A percentile compares a stretch with the other conserved stretches of the same genome.
phyloP scores from a whole-genome alignment of 1,140 invertebrate genomes.

The Brachionus asplanchnoidis region DNA sequence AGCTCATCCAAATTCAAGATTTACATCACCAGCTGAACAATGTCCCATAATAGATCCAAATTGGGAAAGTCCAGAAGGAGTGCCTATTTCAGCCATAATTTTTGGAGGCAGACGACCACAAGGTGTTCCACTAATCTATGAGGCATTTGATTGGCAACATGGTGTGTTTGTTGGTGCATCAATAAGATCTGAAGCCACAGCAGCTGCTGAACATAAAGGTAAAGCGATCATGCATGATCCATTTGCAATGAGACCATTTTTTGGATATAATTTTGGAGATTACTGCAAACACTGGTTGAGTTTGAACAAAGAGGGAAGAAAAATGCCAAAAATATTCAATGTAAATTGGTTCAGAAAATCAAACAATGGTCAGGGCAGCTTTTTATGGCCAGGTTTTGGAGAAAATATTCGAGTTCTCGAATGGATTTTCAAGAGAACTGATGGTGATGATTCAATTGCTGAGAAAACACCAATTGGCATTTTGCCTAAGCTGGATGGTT shows the following conservation, averaged over 20 bases:
- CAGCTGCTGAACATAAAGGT: slow-evolving; percentile 86
- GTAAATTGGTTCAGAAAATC: slow-evolving; percentile 88
- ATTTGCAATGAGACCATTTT: slow-evolving; percentile 91
- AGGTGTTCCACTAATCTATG: slow-evolving; percentile 85
- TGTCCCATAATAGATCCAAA: slow-evolving; percentile 84
- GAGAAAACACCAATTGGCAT: slow-evolving; percentile 50
- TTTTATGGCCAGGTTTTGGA: slow-evolving; percentile 93
- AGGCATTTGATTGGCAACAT: slow-evolving; percentile 86
- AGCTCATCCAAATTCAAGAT: slow-evolving; percentile 67
- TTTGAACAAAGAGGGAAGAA: slow-evolving; percentile 64
- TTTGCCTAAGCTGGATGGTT: slow-evolving; percentile 54
- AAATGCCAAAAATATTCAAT: slow-evolving; percentile 87
- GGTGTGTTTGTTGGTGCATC: slow-evolving; percentile 89
- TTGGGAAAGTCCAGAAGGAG: slow-evolving; percentile 66
- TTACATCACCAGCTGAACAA: slow-evolving; percentile 84
- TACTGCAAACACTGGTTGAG: slow-evolving; percentile 91
- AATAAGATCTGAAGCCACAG: slow-evolving; percentile 93
- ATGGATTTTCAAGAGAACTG: slow-evolving; percentile 68
- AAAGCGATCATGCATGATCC: slow-evolving; percentile 97
- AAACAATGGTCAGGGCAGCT: slow-evolving; percentile 64
- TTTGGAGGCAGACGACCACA: slow-evolving; percentile 79
- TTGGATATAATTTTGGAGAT: slow-evolving; percentile 96
- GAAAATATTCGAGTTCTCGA: slow-evolving; percentile 93
- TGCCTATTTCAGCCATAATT: slow-evolving; percentile 88
- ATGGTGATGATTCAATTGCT: slow-evolving; percentile 65